Conservation (phyloP, 2,113 vertebrate species). For the Callopanchax toddi region DNA sequence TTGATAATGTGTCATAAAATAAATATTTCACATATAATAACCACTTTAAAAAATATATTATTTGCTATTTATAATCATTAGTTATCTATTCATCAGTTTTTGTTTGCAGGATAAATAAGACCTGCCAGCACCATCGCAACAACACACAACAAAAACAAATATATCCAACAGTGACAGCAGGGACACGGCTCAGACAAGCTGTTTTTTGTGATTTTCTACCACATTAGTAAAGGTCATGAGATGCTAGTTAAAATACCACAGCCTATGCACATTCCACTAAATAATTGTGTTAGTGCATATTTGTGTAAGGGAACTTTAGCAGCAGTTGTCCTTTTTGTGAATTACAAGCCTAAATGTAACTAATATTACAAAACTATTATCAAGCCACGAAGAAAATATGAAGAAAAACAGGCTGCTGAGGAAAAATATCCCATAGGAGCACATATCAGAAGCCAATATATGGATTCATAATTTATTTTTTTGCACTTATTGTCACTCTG, state of each 20-base stretch:
- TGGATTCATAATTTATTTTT: too few species aligned
- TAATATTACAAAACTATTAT: neutral
- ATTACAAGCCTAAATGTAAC: neutral
- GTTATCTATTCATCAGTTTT: too few species aligned
- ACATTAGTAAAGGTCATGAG: slow-evolving; percentile 27
- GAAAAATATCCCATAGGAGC: neutral
- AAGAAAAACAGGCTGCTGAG: too few species aligned
- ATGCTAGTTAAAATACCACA: slow-evolving; percentile 13
- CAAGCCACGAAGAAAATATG: too few species aligned
- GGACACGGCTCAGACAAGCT: neutral
- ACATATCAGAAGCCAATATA: neutral
- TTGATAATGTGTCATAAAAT: too few species aligned
- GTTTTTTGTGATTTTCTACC: neutral
- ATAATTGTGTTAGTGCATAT: slow-evolving; percentile 6
- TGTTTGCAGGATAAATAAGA: too few species aligned
- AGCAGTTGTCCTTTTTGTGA: neutral
- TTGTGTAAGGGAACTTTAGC: slow-evolving; percentile 3
- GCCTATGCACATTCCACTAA: slow-evolving; percentile 21
- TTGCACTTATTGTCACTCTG: neutral
- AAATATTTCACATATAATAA: too few species aligned
- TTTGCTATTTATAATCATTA: too few species aligned
- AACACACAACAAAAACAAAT: too few species aligned
- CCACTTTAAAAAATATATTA: too few species aligned
- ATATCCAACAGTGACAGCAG: neutral
- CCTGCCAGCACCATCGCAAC: too few species aligned